Percentiles rank a stretch among this genome's conserved stretches.
phyloP scores from a whole-genome alignment of 2,888 invertebrate species.

The Crepidodera aurea region DNA sequence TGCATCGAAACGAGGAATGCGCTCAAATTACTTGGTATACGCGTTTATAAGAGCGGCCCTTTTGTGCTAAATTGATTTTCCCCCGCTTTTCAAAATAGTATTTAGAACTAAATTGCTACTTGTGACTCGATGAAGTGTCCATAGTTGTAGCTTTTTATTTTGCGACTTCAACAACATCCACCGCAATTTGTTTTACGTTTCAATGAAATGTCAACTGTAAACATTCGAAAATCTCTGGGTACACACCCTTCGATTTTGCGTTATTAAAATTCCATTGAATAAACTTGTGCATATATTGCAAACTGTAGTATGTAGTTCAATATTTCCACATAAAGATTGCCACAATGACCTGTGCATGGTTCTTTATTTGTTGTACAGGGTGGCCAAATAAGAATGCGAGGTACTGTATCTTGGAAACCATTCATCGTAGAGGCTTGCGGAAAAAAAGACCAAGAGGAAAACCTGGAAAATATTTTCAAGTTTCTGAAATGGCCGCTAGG shows the following conservation, averaged over 20 bases:
- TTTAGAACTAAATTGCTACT: slow-evolving; percentile 36
- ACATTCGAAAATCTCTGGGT: background rate
- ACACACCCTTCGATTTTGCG: background rate
- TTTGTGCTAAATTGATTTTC: slow-evolving; percentile 38
- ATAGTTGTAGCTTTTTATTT: slow-evolving; percentile 32
- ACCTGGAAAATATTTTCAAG: no score
- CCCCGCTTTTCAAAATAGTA: slow-evolving; percentile 33
- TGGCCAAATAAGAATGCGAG: no score
- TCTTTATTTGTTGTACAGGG: no score
- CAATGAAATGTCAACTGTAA: slow-evolving; percentile 9
- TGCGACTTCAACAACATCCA: slow-evolving; percentile 15
- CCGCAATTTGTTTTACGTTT: slow-evolving; percentile 28
- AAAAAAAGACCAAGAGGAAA: no score
- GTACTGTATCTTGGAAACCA: no score
- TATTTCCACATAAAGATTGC: no score
- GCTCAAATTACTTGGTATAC: slow-evolving; percentile 29
- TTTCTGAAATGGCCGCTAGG: no score
- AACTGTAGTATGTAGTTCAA: no score
- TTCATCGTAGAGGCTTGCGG: no score
- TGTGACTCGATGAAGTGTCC: slow-evolving; percentile 32
- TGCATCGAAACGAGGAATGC: slow-evolving; percentile 32
- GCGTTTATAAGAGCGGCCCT: slow-evolving; percentile 30
- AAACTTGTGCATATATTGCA: no score
- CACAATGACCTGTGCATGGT: no score
- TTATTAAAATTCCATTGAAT: background rate